A percentile compares a stretch with the other conserved stretches of the same genome.
phyloP scores from a whole-genome alignment of 1,140 invertebrate genomes.

The Chironomus striatipennis region DNA sequence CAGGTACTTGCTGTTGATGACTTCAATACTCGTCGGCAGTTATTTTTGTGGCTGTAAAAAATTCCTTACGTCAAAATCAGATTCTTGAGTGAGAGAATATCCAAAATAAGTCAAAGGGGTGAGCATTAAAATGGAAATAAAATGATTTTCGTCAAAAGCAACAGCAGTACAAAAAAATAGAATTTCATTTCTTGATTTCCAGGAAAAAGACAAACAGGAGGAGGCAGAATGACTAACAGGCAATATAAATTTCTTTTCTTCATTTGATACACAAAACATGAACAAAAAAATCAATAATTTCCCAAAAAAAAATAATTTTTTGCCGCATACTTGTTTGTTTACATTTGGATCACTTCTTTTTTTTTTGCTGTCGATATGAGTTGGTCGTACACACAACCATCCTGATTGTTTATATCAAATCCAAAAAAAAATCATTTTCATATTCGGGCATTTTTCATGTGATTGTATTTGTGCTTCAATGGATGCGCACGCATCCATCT shows the following conservation, averaged over 20 bases:
- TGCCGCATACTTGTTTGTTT: conserved; percentile 1
- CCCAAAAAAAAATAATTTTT: background rate
- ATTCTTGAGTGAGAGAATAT: background rate
- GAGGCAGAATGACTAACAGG: too few relatives aligned
- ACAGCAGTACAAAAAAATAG: too few relatives aligned
- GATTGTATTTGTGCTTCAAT: background rate
- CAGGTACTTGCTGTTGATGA: background rate
- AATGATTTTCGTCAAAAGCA: too few relatives aligned
- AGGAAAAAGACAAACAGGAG: too few relatives aligned
- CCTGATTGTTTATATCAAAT: background rate
- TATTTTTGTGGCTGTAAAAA: background rate
- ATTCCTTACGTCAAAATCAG: background rate
- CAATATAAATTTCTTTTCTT: too few relatives aligned
- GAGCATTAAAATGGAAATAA: background rate
- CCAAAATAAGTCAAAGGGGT: background rate
- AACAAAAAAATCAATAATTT: background rate
- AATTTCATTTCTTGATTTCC: too few relatives aligned
- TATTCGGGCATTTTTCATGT: background rate
- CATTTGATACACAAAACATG: background rate
- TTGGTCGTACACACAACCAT: background rate
- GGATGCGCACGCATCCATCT: background rate
- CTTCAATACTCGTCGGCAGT: background rate
- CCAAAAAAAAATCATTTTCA: background rate
- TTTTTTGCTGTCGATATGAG: background rate
- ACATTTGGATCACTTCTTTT: background rate